Evolutionary conservation across 92 coral and sea anemone genomes (phyloP), one percentile per base, ranked within the genome.

Genomic region (Phenganax marumi): DNA sequence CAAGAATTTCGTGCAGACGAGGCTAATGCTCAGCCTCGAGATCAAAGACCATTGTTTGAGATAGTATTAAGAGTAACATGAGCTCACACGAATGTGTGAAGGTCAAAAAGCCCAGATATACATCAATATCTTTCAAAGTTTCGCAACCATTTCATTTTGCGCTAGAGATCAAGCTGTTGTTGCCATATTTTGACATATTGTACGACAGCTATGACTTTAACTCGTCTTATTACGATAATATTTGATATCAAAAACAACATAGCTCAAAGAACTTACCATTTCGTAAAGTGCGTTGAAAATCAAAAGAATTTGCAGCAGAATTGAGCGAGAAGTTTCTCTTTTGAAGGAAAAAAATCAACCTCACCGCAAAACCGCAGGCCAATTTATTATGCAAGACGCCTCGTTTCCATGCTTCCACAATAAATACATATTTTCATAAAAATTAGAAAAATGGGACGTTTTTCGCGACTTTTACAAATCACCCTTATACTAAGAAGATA

Each of bases 341-440:
- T 11, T 62, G 33, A 62, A 9, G 3, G 21, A 18, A 14, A 21
- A 58, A 58, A 12, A 22, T 66, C 17, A n/a, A 25, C 2, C 49
- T 17, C 50, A 49, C 72, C 50, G 72, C n/a, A 66, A 66, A 48
- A 66, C 72, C 72, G 72, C 72, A 66, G 72, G 24, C 72, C 72
- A 23, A 6, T 66, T 10, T 33, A 66, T 66, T 47, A 33, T 33
- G n/a, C 11, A 25, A 19, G 49, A 10, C 7, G 49, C 72, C 72
- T 66, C 72, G 24, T 66, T 66, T 66, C 50, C 72, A 66, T 66
- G 50, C 24, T 66, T 3, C n/a, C 33, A 12, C 13, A 66, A 66
- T 25, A 0, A 24, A 23, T n/a, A n/a, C 3, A 25, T 8, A 7
- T 10, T 66, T 33, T 25, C 50, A 33, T 0, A n/a, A 48, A 33